Evolutionary conservation across 1,140 invertebrate genomes (phyloP), one percentile per base, ranked within the genome.

Genomic region (Lucilia sericata): DNA sequence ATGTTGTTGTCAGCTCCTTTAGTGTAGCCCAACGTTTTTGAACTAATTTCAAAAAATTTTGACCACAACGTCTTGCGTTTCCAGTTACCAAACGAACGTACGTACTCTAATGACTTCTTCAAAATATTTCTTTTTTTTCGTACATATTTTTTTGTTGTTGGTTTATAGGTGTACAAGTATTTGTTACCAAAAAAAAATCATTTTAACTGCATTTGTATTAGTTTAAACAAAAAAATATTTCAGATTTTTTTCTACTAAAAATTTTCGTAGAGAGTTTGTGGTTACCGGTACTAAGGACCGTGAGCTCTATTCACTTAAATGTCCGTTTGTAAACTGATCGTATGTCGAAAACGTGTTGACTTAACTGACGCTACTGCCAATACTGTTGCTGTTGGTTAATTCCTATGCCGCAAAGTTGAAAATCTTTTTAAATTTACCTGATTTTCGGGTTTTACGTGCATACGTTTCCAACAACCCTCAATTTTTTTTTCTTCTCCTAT

Each of bases 281-380:
- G 65, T 8, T 80, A 21, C 76, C 76, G 76, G 76, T 80, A 21
- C 76, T 49, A 49, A 30, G n/a, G 76, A 80, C 42, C 76, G 76
- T 51, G 42, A 49, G 42, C 47, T 80, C n/a, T 80, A 49, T 80
- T 80, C 76, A 80, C 76, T 80, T 19, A 21, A 80, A 80, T 80
- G 76, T 49, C 76, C 76, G 76, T 80, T 80, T 80, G n/a, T 49
- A 80, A 80, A 80, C 76, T 80, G 76, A 80, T 80, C 76, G n/a
- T 19, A 25, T 80, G 76, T 80, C 76, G n/a, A 80, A 80, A 80
- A 80, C 76, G 76, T 80, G 76, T 80, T 80, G 76, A 80, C 76
- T 80, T 80, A 80, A 21, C 76, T 80, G 76, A 80, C 76, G 76
- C 47, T 80, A 42, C 21, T 47, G 76, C 76, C 47, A 49, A 21